phyloP scores from a whole-genome alignment of 2,888 invertebrate species.

The Synanthedon andrenaeformis region DNA sequence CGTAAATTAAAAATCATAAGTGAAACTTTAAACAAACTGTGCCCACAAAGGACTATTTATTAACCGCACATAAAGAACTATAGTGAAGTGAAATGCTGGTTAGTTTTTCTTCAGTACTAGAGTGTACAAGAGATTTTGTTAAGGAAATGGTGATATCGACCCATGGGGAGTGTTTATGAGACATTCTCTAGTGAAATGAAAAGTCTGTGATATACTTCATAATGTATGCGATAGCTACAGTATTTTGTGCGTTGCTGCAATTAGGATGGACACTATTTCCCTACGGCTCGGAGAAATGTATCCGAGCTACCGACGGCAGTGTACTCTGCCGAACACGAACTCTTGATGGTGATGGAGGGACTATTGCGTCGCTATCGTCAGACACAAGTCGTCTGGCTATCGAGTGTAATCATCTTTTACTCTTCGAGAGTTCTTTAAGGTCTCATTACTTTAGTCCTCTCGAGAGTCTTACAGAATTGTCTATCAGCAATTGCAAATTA shows the following conservation, averaged over 20 bases:
- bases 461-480: conserved; percentile 79
- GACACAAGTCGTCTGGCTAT: conserved; percentile 81
- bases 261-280: conserved; percentile 66
- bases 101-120: conserved; percentile 55
- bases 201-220: conserved; percentile 51
- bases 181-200: conserved; percentile 64
- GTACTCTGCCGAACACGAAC: conserved; percentile 78
- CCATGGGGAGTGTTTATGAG: conserved; percentile 69
- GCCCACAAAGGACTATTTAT: conserved; percentile 23
- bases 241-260: conserved; percentile 68
- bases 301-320: conserved; percentile 59
- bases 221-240: conserved; percentile 55
- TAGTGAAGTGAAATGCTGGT: conserved; percentile 62
- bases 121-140: conserved; percentile 65
- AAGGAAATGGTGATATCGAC: conserved; percentile 71
- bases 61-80: conserved; percentile 30
- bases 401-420: conserved; percentile 81
- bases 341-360: conserved; percentile 77
- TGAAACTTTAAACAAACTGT: conserved; percentile 26
- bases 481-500: conserved; percentile 84
- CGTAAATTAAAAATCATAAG: conserved; percentile 31
- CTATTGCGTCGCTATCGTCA: conserved; percentile 70
- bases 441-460: conserved; percentile 79
- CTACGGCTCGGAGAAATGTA: conserved; percentile 64
- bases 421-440: conserved; percentile 82